Percentiles rank a stretch among this genome's conserved stretches.
Conservation (phyloP, 2,113 vertebrate genomes). For the Sphyrna mokarran region DNA sequence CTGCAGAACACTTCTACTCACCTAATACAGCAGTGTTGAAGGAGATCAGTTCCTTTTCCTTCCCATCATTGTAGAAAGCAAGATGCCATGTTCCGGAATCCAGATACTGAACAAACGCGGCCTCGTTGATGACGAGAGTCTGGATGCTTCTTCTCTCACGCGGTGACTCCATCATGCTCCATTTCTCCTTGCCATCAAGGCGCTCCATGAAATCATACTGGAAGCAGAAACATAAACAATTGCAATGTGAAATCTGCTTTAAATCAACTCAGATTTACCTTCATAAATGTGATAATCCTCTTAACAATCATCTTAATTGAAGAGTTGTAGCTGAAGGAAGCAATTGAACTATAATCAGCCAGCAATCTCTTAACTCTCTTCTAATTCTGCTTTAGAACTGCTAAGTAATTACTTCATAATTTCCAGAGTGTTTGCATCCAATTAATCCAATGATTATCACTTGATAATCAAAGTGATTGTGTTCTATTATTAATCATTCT, state of each 20-base stretch:
- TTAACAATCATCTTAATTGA: conserved; percentile 26
- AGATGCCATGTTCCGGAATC: conserved; percentile 92
- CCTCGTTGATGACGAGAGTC: conserved; percentile 94
- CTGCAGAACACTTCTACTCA: conserved; percentile 50
- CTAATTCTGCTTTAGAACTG: conserved; percentile 12
- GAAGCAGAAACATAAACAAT: conserved; percentile 1
- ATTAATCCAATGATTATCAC: conserved; percentile 24
- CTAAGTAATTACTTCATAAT: conserved; percentile 23
- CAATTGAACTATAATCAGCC: conserved; percentile 30
- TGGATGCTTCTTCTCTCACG: conserved; percentile 88
- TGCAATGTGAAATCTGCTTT: background rate
- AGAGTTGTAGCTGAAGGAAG: conserved; percentile 28
- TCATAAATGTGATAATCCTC: conserved; percentile 21
- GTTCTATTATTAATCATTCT: conserved; percentile 4
- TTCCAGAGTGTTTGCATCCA: conserved; percentile 30
- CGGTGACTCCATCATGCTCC: conserved; percentile 92
- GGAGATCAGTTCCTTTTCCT: conserved; percentile 88
- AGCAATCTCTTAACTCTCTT: background rate
- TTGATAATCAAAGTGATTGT: conserved; percentile 31
- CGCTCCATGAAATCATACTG: conserved; percentile 99
- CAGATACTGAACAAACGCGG: conserved; percentile 92
- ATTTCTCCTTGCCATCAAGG: conserved; percentile 95
- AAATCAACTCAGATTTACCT: conserved; percentile 19
- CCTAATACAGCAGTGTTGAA: conserved; percentile 88
- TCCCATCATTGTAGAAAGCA: conserved; percentile 96